A percentile compares a stretch with the other conserved stretches of the same genome.
These are phyloP conservation scores for Limnephilus auricula DNA, from an alignment of 2,888 invertebrate genomes.

Conservation along the genomic window DNA sequence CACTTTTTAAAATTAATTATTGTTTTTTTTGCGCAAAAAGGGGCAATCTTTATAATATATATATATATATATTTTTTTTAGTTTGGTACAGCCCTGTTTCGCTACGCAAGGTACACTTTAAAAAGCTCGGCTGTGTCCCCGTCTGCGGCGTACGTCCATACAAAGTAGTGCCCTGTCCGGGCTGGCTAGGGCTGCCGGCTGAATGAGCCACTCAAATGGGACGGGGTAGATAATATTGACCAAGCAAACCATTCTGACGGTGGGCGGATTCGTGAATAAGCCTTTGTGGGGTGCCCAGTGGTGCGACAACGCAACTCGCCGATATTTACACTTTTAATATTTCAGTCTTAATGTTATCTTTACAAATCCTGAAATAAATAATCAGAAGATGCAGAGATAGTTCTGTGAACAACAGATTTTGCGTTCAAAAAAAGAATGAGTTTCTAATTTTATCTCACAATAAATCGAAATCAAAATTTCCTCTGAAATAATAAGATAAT, in stretches of 20 bases:
- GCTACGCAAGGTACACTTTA: constrained; percentile 34
- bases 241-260: constrained; percentile 63
- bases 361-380: not conserved
- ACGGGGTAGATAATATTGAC: constrained; percentile 66
- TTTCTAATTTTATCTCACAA: too few species aligned
- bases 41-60: not conserved
- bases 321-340: not conserved
- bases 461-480: too few species aligned
- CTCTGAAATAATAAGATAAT: too few species aligned
- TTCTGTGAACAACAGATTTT: too few species aligned
- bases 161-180: constrained; percentile 6
- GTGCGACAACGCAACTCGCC: not conserved
- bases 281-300: constrained; percentile 50
- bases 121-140: constrained; percentile 41
- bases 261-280: constrained; percentile 55
- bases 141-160: constrained; percentile 39
- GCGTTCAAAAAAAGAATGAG: too few species aligned
- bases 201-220: constrained; percentile 65
- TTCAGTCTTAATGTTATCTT: not conserved
- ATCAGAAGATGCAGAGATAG: not conserved
- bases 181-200: constrained; percentile 25
- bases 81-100: constrained; percentile 25
- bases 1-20: not conserved
- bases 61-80: not conserved
- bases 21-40: not conserved